These are phyloP conservation scores for Dryas iulia DNA, from an alignment of 1,140 invertebrate genomes.

Conservation along the genomic window DNA sequence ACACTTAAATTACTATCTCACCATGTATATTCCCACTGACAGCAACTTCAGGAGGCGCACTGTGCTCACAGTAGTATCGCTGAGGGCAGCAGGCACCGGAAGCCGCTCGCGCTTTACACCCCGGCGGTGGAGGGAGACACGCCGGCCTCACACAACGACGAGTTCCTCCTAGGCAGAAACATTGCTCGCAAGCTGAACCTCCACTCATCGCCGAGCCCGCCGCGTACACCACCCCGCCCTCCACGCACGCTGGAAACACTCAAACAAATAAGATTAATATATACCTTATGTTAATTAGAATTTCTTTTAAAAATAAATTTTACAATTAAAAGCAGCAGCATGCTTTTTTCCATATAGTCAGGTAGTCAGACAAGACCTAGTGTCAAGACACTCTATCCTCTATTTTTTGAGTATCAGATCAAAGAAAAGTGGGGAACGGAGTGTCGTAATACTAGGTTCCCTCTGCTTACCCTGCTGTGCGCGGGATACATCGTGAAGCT, in stretches of 20 bases:
- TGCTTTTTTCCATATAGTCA: too few relatives aligned
- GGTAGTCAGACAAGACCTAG: too few relatives aligned
- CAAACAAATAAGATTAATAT: slow-evolving; percentile 6
- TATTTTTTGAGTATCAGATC: too few relatives aligned
- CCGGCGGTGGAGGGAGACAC: slow-evolving; percentile 88
- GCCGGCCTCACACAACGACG: slow-evolving; percentile 90
- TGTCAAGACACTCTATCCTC: too few relatives aligned
- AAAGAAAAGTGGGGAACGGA: too few relatives aligned
- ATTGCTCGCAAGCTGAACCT: slow-evolving; percentile 90
- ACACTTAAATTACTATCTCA: slow-evolving; percentile 19
- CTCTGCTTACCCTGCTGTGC: too few relatives aligned
- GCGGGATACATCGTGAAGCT: too few relatives aligned
- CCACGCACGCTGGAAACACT: slow-evolving; percentile 83
- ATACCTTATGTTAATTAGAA: neutral
- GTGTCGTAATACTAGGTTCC: too few relatives aligned
- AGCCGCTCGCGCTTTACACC: slow-evolving; percentile 85
- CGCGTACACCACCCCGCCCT: slow-evolving; percentile 88
- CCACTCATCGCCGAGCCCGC: slow-evolving; percentile 92
- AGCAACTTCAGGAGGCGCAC: slow-evolving; percentile 44
- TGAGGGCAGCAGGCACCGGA: slow-evolving; percentile 91
- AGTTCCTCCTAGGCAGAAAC: slow-evolving; percentile 90
- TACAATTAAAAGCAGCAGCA: too few relatives aligned
- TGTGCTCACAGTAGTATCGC: slow-evolving; percentile 88
- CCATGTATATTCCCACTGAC: slow-evolving; percentile 38
- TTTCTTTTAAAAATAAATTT: too few relatives aligned